Conservation (phyloP, 2,797 vertebrate species). For the Threskiornis aethiopicus region DNA sequence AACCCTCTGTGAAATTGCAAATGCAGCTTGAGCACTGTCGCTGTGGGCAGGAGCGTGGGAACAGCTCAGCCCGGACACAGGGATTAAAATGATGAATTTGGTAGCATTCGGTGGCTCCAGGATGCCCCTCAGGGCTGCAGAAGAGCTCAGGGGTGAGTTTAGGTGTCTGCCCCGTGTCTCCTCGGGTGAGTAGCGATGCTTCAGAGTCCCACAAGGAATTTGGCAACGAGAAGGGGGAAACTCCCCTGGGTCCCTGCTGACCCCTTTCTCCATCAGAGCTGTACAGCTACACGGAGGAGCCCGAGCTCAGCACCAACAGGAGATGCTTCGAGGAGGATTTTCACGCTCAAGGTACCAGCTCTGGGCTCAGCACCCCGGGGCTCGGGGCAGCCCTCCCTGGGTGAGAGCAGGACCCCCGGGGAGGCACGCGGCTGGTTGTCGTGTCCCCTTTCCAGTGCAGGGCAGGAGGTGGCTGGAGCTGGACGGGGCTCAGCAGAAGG, state of each 20-base stretch:
- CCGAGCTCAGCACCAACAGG: conserved; percentile 88
- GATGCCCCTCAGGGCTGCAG: background rate
- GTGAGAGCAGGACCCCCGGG: rapidly evolving
- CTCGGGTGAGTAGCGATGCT: rapidly evolving
- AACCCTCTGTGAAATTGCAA: rapidly evolving
- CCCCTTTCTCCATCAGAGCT: conserved; percentile 80
- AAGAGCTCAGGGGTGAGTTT: background rate
- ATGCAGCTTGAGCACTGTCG: rapidly evolving
- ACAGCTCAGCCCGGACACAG: rapidly evolving
- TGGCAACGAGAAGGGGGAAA: background rate
- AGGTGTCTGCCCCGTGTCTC: background rate
- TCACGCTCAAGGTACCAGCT: conserved; percentile 83
- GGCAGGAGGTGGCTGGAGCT: conserved; percentile 85
- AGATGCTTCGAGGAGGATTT: conserved; percentile 96
- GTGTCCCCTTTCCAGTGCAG: conserved; percentile 63
- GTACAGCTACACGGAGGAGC: conserved; percentile 97
- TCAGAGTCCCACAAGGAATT: background rate
- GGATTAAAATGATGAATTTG: background rate
- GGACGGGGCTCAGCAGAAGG: conserved; percentile 80
- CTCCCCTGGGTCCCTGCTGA: background rate
- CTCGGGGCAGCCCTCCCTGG: rapidly evolving
- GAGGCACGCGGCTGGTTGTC: rapidly evolving
- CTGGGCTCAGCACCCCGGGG: background rate
- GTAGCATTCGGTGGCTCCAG: rapidly evolving
- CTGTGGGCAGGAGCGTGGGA: background rate